A percentile compares a stretch with the other conserved stretches of the same genome.
phyloP scores from a whole-genome alignment of 2,113 vertebrate genomes.

The Notothenia rossii region DNA sequence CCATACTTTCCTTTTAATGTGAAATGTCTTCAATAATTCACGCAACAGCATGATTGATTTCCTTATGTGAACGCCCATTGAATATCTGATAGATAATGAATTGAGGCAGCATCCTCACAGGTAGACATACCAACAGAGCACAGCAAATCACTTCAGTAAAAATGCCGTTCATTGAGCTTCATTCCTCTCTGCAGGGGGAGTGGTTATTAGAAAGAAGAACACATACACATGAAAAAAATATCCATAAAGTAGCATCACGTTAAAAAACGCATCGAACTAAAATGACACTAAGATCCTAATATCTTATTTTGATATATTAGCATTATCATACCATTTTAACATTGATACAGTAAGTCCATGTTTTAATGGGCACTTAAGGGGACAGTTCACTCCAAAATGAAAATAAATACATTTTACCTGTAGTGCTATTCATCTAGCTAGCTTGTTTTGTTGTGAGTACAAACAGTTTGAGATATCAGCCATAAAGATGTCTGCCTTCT shows the following conservation, averaged over 20 bases:
- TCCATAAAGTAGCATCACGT: not conserved
- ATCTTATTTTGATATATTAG: constrained; percentile 17
- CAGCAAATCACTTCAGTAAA: constrained; percentile 20
- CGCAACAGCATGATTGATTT: constrained; percentile 78
- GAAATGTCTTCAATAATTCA: constrained; percentile 62
- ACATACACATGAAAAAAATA: not conserved
- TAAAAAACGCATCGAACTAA: constrained; percentile 1
- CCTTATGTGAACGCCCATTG: constrained; percentile 47
- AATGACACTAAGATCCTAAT: constrained; percentile 2
- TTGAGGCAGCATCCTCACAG: constrained; percentile 29
- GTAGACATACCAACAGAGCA: constrained; percentile 29
- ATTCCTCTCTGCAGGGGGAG: constrained; percentile 16
- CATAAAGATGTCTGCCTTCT: too few species aligned
- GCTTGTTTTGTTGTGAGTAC: too few species aligned
- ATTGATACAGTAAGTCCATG: constrained; percentile 25
- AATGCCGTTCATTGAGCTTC: constrained; percentile 27
- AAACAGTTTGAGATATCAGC: too few species aligned
- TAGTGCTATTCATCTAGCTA: too few species aligned
- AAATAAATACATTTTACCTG: too few species aligned
- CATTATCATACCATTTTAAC: constrained; percentile 17
- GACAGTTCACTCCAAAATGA: not conserved
- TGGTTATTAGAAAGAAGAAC: constrained; percentile 22
- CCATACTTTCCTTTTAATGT: constrained; percentile 81
- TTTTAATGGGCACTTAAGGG: constrained; percentile 39
- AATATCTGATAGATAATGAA: constrained; percentile 45